Base-by-base conservation (phyloP, 2,797 vertebrate species). In the Sus cebifrons region DNA sequence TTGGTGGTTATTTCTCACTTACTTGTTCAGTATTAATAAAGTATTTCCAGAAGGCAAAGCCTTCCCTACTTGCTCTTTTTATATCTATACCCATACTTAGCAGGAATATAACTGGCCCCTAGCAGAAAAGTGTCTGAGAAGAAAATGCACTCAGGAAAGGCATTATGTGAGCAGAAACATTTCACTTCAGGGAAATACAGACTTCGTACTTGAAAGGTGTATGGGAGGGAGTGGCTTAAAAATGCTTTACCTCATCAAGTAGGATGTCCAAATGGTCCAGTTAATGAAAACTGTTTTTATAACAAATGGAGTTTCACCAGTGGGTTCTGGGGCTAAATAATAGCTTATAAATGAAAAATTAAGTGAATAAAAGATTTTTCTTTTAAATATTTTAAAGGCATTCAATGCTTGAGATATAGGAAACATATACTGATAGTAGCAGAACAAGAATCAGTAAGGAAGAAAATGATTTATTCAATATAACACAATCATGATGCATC, bases 11-110 rank as follows among this genome's bases (percentile, higher is more conserved):
- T 9, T 52, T 65, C n/a, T 86, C 32, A 71, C 77, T 9, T 49
- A 13, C 32, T 85, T 91, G n/a, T 56, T 92, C 2, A 29, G 5
- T 73, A 68, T 62, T 92, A 88, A 78, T 84, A 82, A 83, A 89
- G 25, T 68, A 68, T 81, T 96, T 95, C 15, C n/a, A 90, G 56
- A 81, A 77, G 20, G 15, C 40, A 82, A 64, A 60, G 5, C 6
- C 10, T 82, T 84, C 16, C 2, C 71, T 84, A 6, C 56, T 74
- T 92, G 12, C 0, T 83, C 13, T 68, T 56, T 93, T 29, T 68
- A 3, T 79, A 64, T 27, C 20, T 93, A 5, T 65, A 23, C 7
- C 3, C 5, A 13, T 14, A 65, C 4, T 75, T 54, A 71, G 36
- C 27, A 62, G 27, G 64, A 81, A n/a, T 77, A 49, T 70, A 87